Percentiles rank a stretch among this genome's conserved stretches.
These are phyloP conservation scores for Intellagama lesueurii DNA, from an alignment of 2,797 vertebrate species.

Conservation along the genomic window DNA sequence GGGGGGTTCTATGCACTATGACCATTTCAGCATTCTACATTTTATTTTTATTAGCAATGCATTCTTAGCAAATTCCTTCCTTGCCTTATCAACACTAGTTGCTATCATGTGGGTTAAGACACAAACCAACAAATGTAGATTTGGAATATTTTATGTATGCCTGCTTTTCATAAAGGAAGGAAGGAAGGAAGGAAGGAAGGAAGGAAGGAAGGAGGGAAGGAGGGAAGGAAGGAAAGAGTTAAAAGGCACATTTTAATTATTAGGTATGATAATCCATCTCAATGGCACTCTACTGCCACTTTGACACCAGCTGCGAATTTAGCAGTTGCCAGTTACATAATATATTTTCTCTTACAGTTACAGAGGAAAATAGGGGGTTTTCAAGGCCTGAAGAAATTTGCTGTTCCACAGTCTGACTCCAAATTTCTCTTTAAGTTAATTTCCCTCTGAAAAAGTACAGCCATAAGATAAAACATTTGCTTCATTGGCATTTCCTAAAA, in stretches of 20 bases:
- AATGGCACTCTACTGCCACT: neutral
- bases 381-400: neutral
- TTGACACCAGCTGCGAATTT: neutral
- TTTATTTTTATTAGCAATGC: constrained; percentile 61
- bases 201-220: too few species aligned
- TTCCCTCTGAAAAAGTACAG: too few species aligned
- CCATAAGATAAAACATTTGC: neutral
- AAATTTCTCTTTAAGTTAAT: neutral
- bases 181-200: too few species aligned
- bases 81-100: constrained; percentile 5
- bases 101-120: neutral
- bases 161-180: neutral
- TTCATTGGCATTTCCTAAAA: neutral
- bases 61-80: constrained; percentile 46
- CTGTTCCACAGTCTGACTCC: neutral
- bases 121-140: neutral
- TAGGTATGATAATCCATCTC: neutral
- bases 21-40: constrained; percentile 69
- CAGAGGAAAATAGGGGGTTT: neutral
- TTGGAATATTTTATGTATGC: neutral
- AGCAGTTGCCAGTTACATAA: neutral
- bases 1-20: constrained; percentile 54
- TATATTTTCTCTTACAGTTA: neutral
- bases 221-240: neutral
- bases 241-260: neutral